Base-by-base conservation (phyloP, 2,113 vertebrate genomes). In the Cheirogaleus medius region DNA sequence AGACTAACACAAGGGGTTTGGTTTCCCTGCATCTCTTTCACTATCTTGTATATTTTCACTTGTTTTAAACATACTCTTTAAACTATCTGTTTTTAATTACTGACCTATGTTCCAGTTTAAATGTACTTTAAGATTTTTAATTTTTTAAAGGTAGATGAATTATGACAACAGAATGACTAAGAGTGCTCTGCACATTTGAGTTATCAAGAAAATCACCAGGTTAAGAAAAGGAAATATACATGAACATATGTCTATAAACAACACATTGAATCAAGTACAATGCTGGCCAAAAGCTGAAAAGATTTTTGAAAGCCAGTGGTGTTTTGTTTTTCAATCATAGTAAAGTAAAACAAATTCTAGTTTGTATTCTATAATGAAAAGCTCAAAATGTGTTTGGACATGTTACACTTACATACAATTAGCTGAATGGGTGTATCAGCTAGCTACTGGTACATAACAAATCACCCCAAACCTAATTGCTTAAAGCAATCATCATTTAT, bases 1-100 rank as follows among this genome's bases (percentile, higher is more conserved):
- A 20, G 44, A 77, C 74, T 49, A 49, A 34, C 8, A 47, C 42
- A 47, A 47, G 23, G 1, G 1, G 1, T 32, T 63, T 96, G 27
- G 8, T 86, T 64, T 84, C 44, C 87, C n/a, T 34, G 14, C 34
- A 89, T 92, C 37, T 81, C 42, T 66, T 96, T 73, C 29, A 44
- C 49, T 71, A 18, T 91, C 54, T 88, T 77, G 32, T 58, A 9
- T 83, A 68, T 90, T 96, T 93, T 97, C 52, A 44, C 52, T 87
- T 90, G 27, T 91, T 97, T 77, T 27, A 80, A 60, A 14, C 58
- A 66, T 21, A 34, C 10, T 68, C n/a, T 92, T 87, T 93, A 77
- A 90, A 66, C 71, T 85, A 78, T 97, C 89, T 97, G 96, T 34
- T 97, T 98, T 94, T 88, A 81, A 95, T 91, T 88, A 66, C 20